These are phyloP conservation scores for Microcebus lehilahytsara DNA, from an alignment of 2,113 vertebrate species.

Conservation along the genomic window DNA sequence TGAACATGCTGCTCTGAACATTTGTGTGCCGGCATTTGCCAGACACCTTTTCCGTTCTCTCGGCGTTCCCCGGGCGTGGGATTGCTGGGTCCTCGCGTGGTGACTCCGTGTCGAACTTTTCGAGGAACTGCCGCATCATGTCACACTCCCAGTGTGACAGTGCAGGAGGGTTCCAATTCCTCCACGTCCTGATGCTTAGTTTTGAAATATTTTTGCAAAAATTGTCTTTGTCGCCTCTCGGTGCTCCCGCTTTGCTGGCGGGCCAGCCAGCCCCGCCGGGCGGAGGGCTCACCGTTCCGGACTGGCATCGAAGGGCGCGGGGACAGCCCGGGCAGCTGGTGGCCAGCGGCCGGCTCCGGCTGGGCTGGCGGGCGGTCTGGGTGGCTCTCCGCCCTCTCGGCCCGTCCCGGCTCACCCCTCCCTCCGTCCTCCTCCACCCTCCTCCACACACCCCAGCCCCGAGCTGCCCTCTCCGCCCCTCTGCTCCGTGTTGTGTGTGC, in stretches of 20 bases:
- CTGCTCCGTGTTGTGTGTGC: not conserved
- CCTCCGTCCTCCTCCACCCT: not conserved
- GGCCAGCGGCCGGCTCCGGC: not conserved
- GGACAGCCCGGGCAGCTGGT: not conserved
- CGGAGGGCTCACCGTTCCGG: not conserved
- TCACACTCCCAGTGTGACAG: not conserved
- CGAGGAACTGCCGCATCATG: not conserved
- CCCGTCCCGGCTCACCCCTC: not conserved
- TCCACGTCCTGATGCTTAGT: not conserved
- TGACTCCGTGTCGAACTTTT: not conserved
- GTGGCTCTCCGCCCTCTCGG: not conserved
- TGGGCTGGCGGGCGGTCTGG: not conserved
- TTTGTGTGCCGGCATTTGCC: not conserved
- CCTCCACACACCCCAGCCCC: not conserved
- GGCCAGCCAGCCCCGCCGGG: not conserved
- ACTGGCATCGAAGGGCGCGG: not conserved
- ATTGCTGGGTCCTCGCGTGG: not conserved
- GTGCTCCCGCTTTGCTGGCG: not conserved
- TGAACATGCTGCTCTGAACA: not conserved
- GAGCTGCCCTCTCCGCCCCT: constrained; percentile 24
- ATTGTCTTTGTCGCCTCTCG: not conserved
- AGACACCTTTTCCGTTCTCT: not conserved
- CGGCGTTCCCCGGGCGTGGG: not conserved
- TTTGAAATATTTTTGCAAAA: constrained; percentile 8
- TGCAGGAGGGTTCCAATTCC: not conserved